Base-by-base conservation (phyloP, 2,888 invertebrate species). In the Branchinecta sandiegonensis region DNA sequence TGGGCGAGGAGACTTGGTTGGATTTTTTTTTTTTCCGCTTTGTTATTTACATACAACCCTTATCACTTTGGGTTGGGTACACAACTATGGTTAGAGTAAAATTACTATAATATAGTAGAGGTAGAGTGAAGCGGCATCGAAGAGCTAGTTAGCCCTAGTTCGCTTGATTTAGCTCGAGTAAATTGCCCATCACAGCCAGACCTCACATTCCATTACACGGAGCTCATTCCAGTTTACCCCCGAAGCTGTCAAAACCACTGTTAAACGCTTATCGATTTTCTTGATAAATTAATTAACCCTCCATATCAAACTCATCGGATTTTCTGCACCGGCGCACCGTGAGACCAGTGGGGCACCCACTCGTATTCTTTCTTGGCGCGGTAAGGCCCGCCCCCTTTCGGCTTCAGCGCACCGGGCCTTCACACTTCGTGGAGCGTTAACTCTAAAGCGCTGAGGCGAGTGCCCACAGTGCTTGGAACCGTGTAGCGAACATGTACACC, bases 221-320 rank as follows among this genome's bases (percentile, higher is more conserved):
- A 37, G 37, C 37, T 37, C 37, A 37, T 37, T 37, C 37, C 37
- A 37, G 37, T 37, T 37, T 6, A 37, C 2, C 37, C 17, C 56
- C 17, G n/a, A 56, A 56, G 17, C 14, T 56, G 56, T 56, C 56
- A 56, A 56, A 56, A n/a, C 17, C 56, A 56, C 14, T 17, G 56
- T 56, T 56, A 56, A 56, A 56, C 56, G 56, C 14, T 56, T 56
- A 56, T 56, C 56, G 56, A 56, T 56, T 56, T 37, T 56, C 56
- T 56, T 56, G n/a, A 56, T 56, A 56, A 56, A 56, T 56, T 56
- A 56, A 56, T 56, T 56, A 14, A 56, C 14, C 17, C 17, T 56
- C 56, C 14, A 9, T 56, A 56, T 17, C 56, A 56, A 56, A 56
- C n/a, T 56, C 56, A 10, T 56, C 56, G 56, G 17, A 56, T 56